Evolutionary conservation across 2,888 invertebrate genomes (phyloP), one percentile per base, ranked within the genome.

Genomic region (Coremacera marginata): DNA sequence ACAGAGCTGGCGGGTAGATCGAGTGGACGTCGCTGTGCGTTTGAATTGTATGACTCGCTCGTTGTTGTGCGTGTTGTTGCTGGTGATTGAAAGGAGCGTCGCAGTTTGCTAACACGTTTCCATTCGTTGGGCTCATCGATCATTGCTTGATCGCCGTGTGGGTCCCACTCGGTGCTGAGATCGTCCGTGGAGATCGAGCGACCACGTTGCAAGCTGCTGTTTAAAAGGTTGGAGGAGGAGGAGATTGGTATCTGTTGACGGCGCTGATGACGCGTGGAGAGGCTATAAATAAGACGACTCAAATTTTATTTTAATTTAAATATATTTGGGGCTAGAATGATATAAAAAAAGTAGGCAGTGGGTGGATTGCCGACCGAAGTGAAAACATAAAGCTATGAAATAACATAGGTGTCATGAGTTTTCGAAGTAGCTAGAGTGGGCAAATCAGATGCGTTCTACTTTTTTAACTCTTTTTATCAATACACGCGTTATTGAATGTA

Each of bases 11-110:
- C 89, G 3, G 92, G 91, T 51, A 90, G 79, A 78, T 90, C 90
- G 9, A 85, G 74, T 0, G 88, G 89, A 52, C 87, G 83, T 16
- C 86, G 82, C 14, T 55, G 7, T 3, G 14, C 7, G 68, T n/a
- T 27, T 71, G 5, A 11, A 52, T 25, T 0, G 0, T 77, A 73
- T 60, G 19, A 37, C 11, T 51, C n/a, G 70, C 60, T 3, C 60
- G 1, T 11, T 73, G 67, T 49, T 71, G 76, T 75, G 3, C 68
- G 76, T 70, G 31, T 82, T 78, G n/a, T 84, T 83, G 92, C 93
- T 7, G 93, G 92, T 86, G 93, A 93, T 84, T 94, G 93, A 81
- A 94, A 90, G 5, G 94, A 94, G 78, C 92, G 90, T 63, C 93
- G 91, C 77, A 92, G 89, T 82, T 92, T 92, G 16, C 93, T 93